Conservation (phyloP, 2,888 invertebrate species). For the Thymelicus acteon region DNA sequence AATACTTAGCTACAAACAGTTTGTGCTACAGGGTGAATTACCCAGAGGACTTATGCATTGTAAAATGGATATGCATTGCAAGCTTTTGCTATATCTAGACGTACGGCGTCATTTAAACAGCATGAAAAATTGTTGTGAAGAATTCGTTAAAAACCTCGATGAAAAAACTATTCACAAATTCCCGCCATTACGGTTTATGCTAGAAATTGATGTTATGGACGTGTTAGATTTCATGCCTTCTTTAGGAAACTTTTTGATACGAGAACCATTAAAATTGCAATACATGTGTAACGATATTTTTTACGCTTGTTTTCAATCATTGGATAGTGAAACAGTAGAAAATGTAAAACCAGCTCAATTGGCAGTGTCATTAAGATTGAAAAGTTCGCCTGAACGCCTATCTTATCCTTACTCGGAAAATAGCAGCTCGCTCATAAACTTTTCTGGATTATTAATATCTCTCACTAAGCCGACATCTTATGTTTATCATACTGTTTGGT, state of each 20-base stretch:
- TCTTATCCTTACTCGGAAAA: constrained; percentile 45
- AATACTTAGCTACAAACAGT: too few relatives aligned
- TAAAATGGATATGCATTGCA: constrained; percentile 59
- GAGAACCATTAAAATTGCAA: constrained; percentile 67
- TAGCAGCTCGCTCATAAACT: constrained; percentile 18
- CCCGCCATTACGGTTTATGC: constrained; percentile 64
- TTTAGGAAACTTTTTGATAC: constrained; percentile 58
- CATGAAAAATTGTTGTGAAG: constrained; percentile 61
- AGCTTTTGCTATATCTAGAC: constrained; percentile 72
- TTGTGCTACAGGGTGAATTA: too few relatives aligned
- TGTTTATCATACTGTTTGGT: constrained; percentile 75
- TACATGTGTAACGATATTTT: constrained; percentile 63
- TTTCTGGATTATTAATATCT: constrained; percentile 62
- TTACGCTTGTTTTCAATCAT: constrained; percentile 62
- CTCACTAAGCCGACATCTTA: constrained; percentile 64
- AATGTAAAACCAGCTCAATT: constrained; percentile 59
- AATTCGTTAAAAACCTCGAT: constrained; percentile 57
- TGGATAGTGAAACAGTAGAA: constrained; percentile 49
- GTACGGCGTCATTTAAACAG: constrained; percentile 57
- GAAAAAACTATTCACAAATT: constrained; percentile 61
- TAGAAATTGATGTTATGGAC: constrained; percentile 71
- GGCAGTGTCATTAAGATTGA: constrained; percentile 60
- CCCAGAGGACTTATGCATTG: too few relatives aligned
- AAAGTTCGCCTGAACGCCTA: constrained; percentile 56
- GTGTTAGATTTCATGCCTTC: constrained; percentile 61